These are phyloP conservation scores for Gopherus evgoodei DNA, from an alignment of 2,113 vertebrate genomes.

Conservation along the genomic window DNA sequence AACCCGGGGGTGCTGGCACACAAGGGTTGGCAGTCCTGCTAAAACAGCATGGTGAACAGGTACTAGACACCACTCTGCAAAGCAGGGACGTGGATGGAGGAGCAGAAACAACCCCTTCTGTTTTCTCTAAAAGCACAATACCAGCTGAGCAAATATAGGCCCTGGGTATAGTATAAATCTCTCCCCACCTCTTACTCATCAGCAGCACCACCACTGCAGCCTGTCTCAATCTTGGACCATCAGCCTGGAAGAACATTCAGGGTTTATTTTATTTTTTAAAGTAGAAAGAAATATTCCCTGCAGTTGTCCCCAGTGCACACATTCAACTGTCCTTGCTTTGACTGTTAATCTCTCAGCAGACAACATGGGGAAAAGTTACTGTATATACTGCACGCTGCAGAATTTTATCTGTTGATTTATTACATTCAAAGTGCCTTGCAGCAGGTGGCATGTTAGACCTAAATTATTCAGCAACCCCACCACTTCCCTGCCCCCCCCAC, in stretches of 20 bases:
- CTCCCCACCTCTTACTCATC: slow-evolving; percentile 56
- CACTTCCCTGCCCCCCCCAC: background rate
- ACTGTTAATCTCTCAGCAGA: background rate
- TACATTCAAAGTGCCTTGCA: slow-evolving; percentile 25
- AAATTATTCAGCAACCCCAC: slow-evolving; percentile 28
- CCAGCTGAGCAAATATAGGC: slow-evolving; percentile 63
- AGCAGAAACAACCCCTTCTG: slow-evolving; percentile 50
- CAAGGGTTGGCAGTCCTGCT: slow-evolving; percentile 6
- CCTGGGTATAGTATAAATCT: slow-evolving; percentile 59
- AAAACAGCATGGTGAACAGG: background rate
- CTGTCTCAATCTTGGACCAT: background rate
- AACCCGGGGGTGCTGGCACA: background rate
- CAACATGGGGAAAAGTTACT: slow-evolving; percentile 10
- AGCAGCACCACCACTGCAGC: slow-evolving; percentile 19
- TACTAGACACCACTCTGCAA: background rate
- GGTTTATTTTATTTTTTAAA: background rate
- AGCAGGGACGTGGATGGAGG: slow-evolving; percentile 15
- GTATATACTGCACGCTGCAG: slow-evolving; percentile 17
- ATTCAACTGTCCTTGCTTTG: slow-evolving; percentile 17
- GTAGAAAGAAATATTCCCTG: background rate
- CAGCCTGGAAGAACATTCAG: slow-evolving; percentile 8
- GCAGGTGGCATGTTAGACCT: slow-evolving; percentile 19
- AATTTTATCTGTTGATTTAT: slow-evolving; percentile 33
- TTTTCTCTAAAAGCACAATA: slow-evolving; percentile 60
- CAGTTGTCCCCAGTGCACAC: slow-evolving; percentile 17